These are phyloP conservation scores for Aegithalos caudatus DNA, from an alignment of 2,113 vertebrate genomes.

Conservation along the genomic window DNA sequence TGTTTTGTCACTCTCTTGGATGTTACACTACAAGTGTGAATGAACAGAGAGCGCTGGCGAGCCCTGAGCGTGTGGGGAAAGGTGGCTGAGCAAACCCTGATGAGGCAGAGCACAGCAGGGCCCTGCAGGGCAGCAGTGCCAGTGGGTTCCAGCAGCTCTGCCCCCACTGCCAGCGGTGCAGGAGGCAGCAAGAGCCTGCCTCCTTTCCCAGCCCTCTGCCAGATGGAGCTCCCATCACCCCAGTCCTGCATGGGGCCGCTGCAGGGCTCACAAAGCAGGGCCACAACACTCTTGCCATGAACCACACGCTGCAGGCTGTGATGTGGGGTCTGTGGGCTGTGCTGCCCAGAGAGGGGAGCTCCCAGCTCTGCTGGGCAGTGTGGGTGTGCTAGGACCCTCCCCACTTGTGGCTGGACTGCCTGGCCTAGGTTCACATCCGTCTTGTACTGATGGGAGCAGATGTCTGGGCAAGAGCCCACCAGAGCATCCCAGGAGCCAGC, in stretches of 20 bases:
- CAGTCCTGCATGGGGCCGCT: neutral
- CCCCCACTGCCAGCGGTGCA: fast-evolving
- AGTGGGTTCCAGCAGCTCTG: fast-evolving
- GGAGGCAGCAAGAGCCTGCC: fast-evolving
- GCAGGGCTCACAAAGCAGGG: neutral
- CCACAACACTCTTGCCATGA: neutral
- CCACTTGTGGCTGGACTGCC: fast-evolving
- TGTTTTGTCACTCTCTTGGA: constrained; percentile 33
- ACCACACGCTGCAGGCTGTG: neutral
- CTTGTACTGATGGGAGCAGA: neutral
- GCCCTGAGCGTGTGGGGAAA: neutral
- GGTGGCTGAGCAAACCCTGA: neutral
- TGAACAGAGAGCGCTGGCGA: neutral
- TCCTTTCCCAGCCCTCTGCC: neutral
- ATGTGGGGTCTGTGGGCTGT: neutral
- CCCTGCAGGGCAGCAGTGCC: neutral
- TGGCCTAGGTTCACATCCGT: fast-evolving
- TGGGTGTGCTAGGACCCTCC: neutral
- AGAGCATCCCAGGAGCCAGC: neutral
- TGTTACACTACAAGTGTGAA: neutral
- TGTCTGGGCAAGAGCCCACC: neutral
- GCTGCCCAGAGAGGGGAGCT: neutral
- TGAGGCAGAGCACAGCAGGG: neutral
- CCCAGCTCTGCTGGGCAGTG: fast-evolving
- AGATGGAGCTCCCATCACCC: neutral